Percentiles rank a stretch among this genome's conserved stretches.
Conservation (phyloP, 2,888 invertebrate species). For the Meandrusa payeni region DNA sequence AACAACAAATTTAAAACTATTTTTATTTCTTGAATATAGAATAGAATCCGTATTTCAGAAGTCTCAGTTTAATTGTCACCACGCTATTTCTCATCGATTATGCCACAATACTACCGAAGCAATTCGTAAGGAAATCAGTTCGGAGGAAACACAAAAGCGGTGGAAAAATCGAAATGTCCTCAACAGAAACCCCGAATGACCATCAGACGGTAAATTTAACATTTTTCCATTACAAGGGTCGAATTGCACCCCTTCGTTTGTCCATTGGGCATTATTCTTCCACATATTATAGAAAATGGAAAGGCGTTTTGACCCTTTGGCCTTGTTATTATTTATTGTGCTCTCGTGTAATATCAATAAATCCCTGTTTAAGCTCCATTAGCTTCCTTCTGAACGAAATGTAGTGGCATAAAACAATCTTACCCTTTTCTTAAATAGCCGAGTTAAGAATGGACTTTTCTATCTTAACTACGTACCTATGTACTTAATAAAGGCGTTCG, state of each 20-base stretch:
- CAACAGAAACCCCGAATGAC: slow-evolving; percentile 64
- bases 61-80: too few species aligned
- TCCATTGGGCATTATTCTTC: slow-evolving; percentile 57
- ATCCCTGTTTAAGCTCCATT: slow-evolving; percentile 68
- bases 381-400: slow-evolving; percentile 45
- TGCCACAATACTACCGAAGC: slow-evolving; percentile 2
- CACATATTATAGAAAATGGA: slow-evolving; percentile 60
- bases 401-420: slow-evolving; percentile 27
- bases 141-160: slow-evolving; percentile 67
- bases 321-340: slow-evolving; percentile 64
- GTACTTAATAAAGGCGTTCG: too few species aligned
- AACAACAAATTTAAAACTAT: too few species aligned
- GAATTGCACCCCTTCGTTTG: slow-evolving; percentile 52
- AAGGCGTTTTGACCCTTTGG: slow-evolving; percentile 62
- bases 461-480: too few species aligned
- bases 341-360: slow-evolving; percentile 61
- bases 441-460: background rate
- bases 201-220: slow-evolving; percentile 64
- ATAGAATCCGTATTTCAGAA: too few species aligned
- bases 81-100: slow-evolving; percentile 10
- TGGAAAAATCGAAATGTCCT: slow-evolving; percentile 69
- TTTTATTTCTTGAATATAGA: too few species aligned
- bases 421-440: background rate
- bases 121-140: slow-evolving; percentile 63
- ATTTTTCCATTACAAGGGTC: slow-evolving; percentile 43